These are phyloP conservation scores for Lontra canadensis DNA, from an alignment of 2,113 vertebrate species.

Conservation along the genomic window DNA sequence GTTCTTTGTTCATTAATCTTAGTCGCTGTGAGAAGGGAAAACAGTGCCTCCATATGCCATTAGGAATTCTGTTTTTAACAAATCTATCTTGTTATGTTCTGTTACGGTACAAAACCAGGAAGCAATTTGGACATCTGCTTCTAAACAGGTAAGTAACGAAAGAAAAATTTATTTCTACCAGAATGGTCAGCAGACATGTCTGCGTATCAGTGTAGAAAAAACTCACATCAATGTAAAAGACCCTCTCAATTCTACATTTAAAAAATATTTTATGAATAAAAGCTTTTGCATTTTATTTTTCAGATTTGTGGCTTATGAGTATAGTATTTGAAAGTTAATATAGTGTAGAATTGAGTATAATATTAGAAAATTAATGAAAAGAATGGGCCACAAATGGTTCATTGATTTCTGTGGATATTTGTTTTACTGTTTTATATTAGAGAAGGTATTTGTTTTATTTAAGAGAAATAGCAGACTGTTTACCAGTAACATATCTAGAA, in stretches of 20 bases:
- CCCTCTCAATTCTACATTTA: background rate
- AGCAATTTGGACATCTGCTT: background rate
- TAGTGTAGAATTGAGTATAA: background rate
- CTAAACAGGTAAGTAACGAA: background rate
- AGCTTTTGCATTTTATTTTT: background rate
- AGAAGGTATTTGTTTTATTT: background rate
- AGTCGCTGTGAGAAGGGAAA: background rate
- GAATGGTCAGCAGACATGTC: background rate
- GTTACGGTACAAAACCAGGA: background rate
- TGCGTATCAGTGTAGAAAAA: background rate
- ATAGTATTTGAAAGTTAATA: background rate
- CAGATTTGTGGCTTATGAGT: background rate
- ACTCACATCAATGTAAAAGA: background rate
- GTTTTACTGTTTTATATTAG: background rate
- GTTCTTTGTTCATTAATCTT: constrained; percentile 73
- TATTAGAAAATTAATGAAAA: background rate
- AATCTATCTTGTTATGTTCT: background rate
- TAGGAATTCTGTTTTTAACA: background rate
- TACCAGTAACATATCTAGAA: background rate
- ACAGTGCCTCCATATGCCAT: background rate
- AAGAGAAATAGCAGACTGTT: background rate
- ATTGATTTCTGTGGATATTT: background rate
- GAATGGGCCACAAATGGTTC: background rate
- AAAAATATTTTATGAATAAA: background rate
- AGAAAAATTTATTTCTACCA: background rate